Evolutionary conservation across 2,888 invertebrate species (phyloP), one percentile per base, ranked within the genome.

Genomic region (Bellardia pandia): DNA sequence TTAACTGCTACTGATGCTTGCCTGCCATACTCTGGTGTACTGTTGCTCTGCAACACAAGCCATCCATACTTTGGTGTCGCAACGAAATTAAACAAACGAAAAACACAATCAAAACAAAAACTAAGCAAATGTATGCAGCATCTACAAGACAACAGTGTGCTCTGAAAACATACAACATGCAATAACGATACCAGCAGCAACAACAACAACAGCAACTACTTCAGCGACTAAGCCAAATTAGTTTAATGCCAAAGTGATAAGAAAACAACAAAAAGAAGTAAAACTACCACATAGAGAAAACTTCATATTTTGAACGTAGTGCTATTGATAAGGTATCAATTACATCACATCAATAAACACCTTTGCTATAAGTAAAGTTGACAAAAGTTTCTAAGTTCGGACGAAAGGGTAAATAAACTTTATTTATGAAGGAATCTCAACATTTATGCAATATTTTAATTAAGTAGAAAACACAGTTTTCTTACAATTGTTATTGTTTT

Each of bases 161-260:
- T 66, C 23, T 48, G 48, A 66, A 75, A 45, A 58, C 58, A 45
- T 7, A 58, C 56, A 75, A 68, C 37, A 51, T 40, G 42, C 13
- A 40, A 45, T 13, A 72, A 77, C 3, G 62, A 30, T 40, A 66
- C 2, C 53, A 81, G 51, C n/a, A 51, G 51, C n/a, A 71, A 75
- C 23, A 71, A 74, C 4, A 78, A 37, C 37, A 82, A 30, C 45
- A 83, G 33, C 48, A 79, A 76, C 42, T 51, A 51, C 11, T 42
- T 37, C 13, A 45, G 48, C 13, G 16, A 37, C 68, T 80, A 74
- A 74, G 79, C 80, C 72, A 84, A 80, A 84, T 84, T 84, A 87
- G 84, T 87, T 84, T 76, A 71, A 80, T 74, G 80, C 84, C 80
- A 84, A 80, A 80, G 66, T 56, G 72, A 72, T 80, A 76, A 84